Evolutionary conservation across 2,888 invertebrate genomes (phyloP), one percentile per base, ranked within the genome.

Genomic region (Meganola albula): DNA sequence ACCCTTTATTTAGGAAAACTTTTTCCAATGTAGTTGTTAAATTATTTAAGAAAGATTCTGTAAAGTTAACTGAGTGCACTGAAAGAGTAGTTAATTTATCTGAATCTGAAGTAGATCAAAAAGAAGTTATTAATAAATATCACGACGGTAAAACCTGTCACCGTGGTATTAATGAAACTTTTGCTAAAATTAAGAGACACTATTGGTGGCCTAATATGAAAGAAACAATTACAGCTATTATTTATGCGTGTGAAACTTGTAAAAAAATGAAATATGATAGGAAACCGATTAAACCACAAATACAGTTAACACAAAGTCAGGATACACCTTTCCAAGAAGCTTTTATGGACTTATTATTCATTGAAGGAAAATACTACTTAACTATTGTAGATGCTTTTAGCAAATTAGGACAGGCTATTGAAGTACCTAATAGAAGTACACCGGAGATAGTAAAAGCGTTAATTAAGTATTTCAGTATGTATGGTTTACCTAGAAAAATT

Each of bases 321-420:
- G 2, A 5, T 18, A 27, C 16, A 10, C 27, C 27, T 1, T 11
- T 27, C 11, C 18, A 41, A 37, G 35, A 44, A 1, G 32, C 39
- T 34, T 41, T 47, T 3, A 47, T 47, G 41, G 41, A 44, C 12
- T 10, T 48, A 0, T 47, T 47, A 5, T 37, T 27, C 1, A 44
- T 34, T 4, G 46, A 42, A 24, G 40, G 48, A 2, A 24, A 24
- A 8, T 53, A 48, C 0, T 58, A 51, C 8, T 6, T 54, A 2
- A 59, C 56, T 0, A 34, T 56, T 0, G 54, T 58, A 27, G 57
- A 58, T 4, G 54, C 49, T 4, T 58, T 58, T 12, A 38, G 52
- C 0, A 58, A 58, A 38, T 50, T 45, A 2, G 53, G 54, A 2
- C 54, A 53, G 32, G 58, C 53, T 7, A 29, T 47, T 1, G 46